Evolutionary conservation across 2,797 vertebrate genomes (phyloP).

Genomic region (Aplochiton taeniatus): DNA sequence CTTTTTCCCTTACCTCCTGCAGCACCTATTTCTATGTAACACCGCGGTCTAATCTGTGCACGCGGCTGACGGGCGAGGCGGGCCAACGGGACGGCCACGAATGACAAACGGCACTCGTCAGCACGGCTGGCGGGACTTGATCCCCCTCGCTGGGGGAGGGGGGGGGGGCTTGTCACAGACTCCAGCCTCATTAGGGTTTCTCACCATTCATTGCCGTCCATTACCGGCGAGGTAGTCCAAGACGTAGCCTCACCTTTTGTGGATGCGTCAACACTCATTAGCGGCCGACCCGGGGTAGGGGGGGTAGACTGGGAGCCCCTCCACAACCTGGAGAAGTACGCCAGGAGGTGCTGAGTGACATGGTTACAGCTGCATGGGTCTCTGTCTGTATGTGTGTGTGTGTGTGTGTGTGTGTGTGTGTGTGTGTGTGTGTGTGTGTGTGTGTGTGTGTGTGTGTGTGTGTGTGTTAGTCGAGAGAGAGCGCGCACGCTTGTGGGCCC

Average conservation of each 20-base stretch:
- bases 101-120: not conserved
- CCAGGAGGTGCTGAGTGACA: not conserved
- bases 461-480: too few species aligned
- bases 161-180: too few species aligned
- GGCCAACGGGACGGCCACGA: not conserved
- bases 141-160: not conserved
- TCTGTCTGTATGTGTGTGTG: not conserved
- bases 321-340: not conserved
- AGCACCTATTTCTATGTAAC: too few species aligned
- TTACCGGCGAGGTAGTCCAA: not conserved
- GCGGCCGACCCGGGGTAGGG: not conserved
- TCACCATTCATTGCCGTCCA: not conserved
- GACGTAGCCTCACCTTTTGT: not conserved
- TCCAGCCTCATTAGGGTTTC: not conserved
- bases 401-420: not conserved
- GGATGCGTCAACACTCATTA: conserved; percentile 8
- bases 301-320: not conserved
- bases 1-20: too few species aligned
- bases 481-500: too few species aligned
- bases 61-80: too few species aligned
- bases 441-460: not conserved
- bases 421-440: conserved; percentile 5
- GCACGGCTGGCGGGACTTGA: conserved; percentile 1
- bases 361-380: not conserved
- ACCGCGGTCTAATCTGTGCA: not conserved